Percentiles rank a stretch among this genome's conserved stretches.
These are phyloP conservation scores for Agrochola lota DNA, from an alignment of 2,888 invertebrate species.

Conservation along the genomic window DNA sequence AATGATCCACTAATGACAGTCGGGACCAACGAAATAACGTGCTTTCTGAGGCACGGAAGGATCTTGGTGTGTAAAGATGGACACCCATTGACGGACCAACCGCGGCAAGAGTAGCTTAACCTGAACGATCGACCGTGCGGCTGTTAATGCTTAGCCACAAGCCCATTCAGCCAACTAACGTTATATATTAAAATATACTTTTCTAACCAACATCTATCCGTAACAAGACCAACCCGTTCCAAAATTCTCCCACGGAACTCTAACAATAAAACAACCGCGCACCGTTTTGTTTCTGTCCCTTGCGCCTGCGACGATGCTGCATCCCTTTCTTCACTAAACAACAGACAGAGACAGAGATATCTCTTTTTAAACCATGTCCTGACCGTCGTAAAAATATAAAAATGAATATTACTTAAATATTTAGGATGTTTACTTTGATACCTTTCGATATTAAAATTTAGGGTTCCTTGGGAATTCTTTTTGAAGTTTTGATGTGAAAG, in stretches of 20 bases:
- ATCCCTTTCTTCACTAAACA: slow-evolving; percentile 21
- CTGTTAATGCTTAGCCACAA: no score
- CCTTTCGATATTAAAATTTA: slow-evolving; percentile 66
- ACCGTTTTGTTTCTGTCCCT: slow-evolving; percentile 80
- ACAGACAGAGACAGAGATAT: slow-evolving; percentile 34
- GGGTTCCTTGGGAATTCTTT: slow-evolving; percentile 58
- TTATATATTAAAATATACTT: background rate
- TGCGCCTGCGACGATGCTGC: slow-evolving; percentile 66
- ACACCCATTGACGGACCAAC: no score
- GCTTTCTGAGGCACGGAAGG: no score
- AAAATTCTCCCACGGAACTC: slow-evolving; percentile 43
- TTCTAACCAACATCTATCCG: background rate
- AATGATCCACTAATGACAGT: no score
- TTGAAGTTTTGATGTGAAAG: background rate
- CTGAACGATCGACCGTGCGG: no score
- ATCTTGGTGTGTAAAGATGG: no score
- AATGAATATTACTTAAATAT: slow-evolving; percentile 72
- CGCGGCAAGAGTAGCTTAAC: no score
- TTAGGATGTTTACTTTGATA: slow-evolving; percentile 81
- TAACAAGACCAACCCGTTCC: slow-evolving; percentile 17
- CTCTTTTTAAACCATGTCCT: slow-evolving; percentile 60
- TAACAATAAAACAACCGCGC: slow-evolving; percentile 72
- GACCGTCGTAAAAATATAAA: slow-evolving; percentile 69
- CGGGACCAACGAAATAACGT: no score
- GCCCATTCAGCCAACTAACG: background rate